These are phyloP conservation scores for Gopherus flavomarginatus DNA, from an alignment of 2,113 vertebrate genomes.

Conservation along the genomic window DNA sequence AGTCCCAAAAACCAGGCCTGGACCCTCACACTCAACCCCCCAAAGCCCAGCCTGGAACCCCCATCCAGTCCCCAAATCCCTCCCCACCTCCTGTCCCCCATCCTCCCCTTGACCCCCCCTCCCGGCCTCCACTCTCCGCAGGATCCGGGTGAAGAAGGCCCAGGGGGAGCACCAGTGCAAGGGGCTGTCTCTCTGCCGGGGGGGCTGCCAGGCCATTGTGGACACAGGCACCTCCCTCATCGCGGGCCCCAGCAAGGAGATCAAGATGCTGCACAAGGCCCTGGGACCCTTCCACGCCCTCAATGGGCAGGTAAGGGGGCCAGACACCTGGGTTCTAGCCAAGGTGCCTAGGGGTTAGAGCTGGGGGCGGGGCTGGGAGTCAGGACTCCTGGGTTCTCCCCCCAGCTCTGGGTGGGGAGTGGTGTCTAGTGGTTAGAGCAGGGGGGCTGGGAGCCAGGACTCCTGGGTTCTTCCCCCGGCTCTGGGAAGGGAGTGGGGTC, in stretches of 20 bases:
- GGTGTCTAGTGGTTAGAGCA: too few species aligned
- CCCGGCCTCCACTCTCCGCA: background rate
- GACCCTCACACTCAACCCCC: too few species aligned
- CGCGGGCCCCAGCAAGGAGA: constrained; percentile 80
- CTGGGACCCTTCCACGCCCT: constrained; percentile 83
- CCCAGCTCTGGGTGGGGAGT: too few species aligned
- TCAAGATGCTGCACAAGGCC: constrained; percentile 81
- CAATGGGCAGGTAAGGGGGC: constrained; percentile 81
- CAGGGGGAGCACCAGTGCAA: background rate
- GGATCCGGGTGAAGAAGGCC: background rate
- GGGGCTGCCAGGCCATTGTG: constrained; percentile 86
- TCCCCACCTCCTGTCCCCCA: background rate
- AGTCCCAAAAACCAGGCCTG: background rate
- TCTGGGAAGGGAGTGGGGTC: background rate
- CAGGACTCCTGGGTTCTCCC: background rate
- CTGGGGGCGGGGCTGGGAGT: too few species aligned
- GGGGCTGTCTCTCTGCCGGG: constrained; percentile 80
- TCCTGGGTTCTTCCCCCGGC: background rate
- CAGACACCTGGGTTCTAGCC: background rate
- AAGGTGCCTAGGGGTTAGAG: too few species aligned
- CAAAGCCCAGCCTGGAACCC: too few species aligned
- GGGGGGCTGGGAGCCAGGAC: too few species aligned
- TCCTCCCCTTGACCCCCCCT: background rate
- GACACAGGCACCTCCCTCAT: constrained; percentile 90
- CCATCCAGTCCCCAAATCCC: background rate